Percentiles rank a stretch among this genome's conserved stretches.
Conservation (phyloP, 2,113 vertebrate species). For the Tyrannus savana region DNA sequence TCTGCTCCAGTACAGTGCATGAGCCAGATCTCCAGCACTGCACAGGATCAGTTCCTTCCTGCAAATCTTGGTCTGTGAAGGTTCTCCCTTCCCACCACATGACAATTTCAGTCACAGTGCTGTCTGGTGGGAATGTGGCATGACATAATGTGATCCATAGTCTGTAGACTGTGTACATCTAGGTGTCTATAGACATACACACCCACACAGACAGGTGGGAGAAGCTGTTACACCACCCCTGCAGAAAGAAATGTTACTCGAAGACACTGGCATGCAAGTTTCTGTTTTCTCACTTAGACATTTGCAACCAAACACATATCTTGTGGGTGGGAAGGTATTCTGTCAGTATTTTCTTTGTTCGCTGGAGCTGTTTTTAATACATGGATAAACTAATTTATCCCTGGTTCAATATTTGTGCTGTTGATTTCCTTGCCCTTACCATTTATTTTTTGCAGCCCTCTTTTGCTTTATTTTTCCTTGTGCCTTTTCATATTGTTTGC, state of each 20-base stretch:
- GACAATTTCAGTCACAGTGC: neutral
- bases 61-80: neutral
- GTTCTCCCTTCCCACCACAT: neutral
- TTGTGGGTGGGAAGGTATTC: slow-evolving; percentile 50
- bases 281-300: slow-evolving; percentile 31
- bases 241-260: neutral
- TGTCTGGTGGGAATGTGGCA: neutral
- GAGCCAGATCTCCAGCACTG: too few species aligned
- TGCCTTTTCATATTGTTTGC: slow-evolving; percentile 63
- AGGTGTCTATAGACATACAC: neutral
- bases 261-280: slow-evolving; percentile 24
- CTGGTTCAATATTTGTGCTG: slow-evolving; percentile 62
- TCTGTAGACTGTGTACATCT: neutral
- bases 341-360: slow-evolving; percentile 31
- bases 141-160: neutral
- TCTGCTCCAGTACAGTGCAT: rapidly evolving
- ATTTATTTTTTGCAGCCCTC: slow-evolving; percentile 20
- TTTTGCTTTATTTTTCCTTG: slow-evolving; percentile 22
- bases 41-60: neutral
- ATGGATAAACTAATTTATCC: slow-evolving; percentile 43
- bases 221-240: neutral
- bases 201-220: neutral
- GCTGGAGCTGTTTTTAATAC: slow-evolving; percentile 5
- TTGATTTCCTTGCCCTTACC: slow-evolving; percentile 55
- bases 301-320: slow-evolving; percentile 23